Evolutionary conservation across 2,113 vertebrate species (phyloP).

Genomic region (Solenodon paradoxus): DNA sequence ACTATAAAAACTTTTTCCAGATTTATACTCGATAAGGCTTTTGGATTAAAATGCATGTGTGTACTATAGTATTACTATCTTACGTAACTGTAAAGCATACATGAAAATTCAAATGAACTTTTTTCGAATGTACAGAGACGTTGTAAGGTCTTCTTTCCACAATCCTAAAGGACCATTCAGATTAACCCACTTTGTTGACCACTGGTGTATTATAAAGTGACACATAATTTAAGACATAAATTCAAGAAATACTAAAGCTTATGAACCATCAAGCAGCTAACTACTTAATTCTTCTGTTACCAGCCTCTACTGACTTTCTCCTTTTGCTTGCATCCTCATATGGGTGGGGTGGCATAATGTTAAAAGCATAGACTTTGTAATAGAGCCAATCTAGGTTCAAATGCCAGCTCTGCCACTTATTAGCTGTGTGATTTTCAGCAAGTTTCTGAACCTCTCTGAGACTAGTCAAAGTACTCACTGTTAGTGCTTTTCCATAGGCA

Average conservation of each 20-base stretch:
- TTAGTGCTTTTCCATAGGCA: background rate
- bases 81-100: background rate
- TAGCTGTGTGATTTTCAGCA: background rate
- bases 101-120: background rate
- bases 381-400: background rate
- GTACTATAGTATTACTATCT: background rate
- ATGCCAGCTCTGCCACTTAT: background rate
- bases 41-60: background rate
- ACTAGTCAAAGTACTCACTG: background rate
- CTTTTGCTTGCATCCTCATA: background rate
- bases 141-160: background rate
- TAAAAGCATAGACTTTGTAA: background rate
- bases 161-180: background rate
- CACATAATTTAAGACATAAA: background rate
- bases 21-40: background rate
- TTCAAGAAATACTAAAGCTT: background rate
- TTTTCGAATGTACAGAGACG: background rate
- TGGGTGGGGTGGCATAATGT: background rate
- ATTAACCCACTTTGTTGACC: background rate
- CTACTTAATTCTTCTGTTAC: background rate
- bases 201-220: background rate
- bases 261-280: background rate
- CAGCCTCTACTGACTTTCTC: background rate
- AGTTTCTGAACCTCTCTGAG: background rate
- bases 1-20: background rate